phyloP scores from a whole-genome alignment of 1,140 invertebrate species.

The Doryteuthis pealeii region DNA sequence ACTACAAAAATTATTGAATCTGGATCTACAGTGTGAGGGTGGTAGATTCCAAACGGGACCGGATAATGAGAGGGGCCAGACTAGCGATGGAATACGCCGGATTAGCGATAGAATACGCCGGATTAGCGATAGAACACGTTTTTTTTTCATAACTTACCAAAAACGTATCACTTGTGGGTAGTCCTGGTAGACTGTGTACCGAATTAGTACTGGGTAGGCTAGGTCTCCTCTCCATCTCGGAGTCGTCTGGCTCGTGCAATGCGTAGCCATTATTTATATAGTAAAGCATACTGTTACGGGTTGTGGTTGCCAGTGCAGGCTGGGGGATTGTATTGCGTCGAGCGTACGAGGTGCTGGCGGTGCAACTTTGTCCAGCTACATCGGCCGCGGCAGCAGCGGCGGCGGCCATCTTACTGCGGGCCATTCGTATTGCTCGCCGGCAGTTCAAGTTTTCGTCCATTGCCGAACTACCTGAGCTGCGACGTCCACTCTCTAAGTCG shows the following conservation, averaged over 20 bases:
- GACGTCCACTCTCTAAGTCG: slow-evolving; percentile 23
- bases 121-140: no score
- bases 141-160: slow-evolving; percentile 27
- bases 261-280: slow-evolving; percentile 34
- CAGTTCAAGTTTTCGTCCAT: slow-evolving; percentile 11
- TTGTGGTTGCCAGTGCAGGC: slow-evolving; percentile 3
- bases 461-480: slow-evolving; percentile 18
- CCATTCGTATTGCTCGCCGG: slow-evolving; percentile 24
- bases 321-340: slow-evolving; percentile 1
- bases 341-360: not conserved
- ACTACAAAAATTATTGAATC: no score
- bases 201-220: slow-evolving; percentile 26
- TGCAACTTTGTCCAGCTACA: not conserved
- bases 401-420: slow-evolving; percentile 17
- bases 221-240: slow-evolving; percentile 12
- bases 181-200: slow-evolving; percentile 18
- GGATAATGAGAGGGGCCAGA: no score
- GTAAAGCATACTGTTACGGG: slow-evolving; percentile 25
- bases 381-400: slow-evolving; percentile 11
- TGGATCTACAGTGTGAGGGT: no score
- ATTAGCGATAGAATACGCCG: no score
- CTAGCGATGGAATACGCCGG: no score
- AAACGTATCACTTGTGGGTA: slow-evolving; percentile 18
- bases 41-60: no score
- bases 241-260: slow-evolving; percentile 14